Conservation (phyloP, 2,888 invertebrate species). For the Petrolisthes manimaculis region DNA sequence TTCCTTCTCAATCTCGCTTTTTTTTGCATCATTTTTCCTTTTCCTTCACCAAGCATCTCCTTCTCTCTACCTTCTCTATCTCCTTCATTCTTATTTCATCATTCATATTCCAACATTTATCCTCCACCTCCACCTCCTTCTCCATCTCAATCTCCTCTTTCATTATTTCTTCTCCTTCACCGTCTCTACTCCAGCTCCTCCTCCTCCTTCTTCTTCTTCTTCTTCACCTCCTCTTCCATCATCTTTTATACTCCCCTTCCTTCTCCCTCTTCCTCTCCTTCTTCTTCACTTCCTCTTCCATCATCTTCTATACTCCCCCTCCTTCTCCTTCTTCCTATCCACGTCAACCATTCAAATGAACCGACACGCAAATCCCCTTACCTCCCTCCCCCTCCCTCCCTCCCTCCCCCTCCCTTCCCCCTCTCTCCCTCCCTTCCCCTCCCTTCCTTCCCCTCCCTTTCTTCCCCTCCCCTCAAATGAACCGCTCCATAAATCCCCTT, state of each 20-base stretch:
- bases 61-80: not conserved
- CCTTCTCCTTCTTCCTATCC: not conserved
- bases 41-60: not conserved
- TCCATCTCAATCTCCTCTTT: not conserved
- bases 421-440: no score
- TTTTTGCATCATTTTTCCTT: not conserved
- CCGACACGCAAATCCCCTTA: no score
- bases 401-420: no score
- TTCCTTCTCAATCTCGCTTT: not conserved
- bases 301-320: no score
- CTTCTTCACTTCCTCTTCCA: no score
- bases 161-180: not conserved
- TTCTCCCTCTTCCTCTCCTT: not conserved
- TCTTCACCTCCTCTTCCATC: not conserved
- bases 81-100: not conserved
- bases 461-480: not conserved
- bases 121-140: not conserved
- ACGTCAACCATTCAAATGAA: constrained; percentile 11
- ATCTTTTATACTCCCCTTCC: not conserved
- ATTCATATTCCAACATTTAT: not conserved
- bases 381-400: no score
- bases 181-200: not conserved
- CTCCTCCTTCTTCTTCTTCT: not conserved
- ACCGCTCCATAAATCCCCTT: not conserved
- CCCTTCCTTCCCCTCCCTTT: not conserved